Conservation (phyloP, 1,140 invertebrate species). For the Drosophila sp. region DNA sequence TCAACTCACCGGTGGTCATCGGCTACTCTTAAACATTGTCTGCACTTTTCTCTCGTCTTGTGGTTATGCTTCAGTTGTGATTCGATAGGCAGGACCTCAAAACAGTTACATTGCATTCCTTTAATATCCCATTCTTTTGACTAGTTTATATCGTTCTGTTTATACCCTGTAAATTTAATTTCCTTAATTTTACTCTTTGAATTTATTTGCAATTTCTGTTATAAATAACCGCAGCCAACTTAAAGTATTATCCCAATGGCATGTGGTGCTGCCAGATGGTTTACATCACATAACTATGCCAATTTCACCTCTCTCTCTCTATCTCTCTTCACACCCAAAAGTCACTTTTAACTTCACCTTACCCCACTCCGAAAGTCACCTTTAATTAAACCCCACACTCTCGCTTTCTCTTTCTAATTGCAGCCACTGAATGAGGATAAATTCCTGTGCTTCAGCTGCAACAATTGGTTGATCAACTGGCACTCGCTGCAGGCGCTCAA, state of each 20-base stretch:
- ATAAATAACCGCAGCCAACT: neutral
- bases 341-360: neutral
- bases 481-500: conserved; percentile 80
- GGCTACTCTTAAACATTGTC: neutral
- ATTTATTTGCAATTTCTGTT: neutral
- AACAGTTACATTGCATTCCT: neutral
- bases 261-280: neutral
- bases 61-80: conserved; percentile 50
- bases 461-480: conserved; percentile 84
- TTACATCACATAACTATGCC: neutral
- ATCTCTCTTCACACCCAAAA: neutral
- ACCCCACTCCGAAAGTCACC: neutral
- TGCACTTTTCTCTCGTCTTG: conserved; percentile 6
- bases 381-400: neutral
- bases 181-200: neutral
- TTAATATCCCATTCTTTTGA: neutral
- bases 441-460: conserved; percentile 84
- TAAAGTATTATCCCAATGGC: neutral
- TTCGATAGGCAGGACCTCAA: conserved; percentile 26
- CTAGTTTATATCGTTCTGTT: neutral
- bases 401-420: conserved; percentile 16
- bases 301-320: neutral
- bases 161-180: neutral
- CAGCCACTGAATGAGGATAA: conserved; percentile 83
- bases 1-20: conserved; percentile 32